phyloP scores from a whole-genome alignment of 2,113 vertebrate genomes.

The Pithys albifrons region DNA sequence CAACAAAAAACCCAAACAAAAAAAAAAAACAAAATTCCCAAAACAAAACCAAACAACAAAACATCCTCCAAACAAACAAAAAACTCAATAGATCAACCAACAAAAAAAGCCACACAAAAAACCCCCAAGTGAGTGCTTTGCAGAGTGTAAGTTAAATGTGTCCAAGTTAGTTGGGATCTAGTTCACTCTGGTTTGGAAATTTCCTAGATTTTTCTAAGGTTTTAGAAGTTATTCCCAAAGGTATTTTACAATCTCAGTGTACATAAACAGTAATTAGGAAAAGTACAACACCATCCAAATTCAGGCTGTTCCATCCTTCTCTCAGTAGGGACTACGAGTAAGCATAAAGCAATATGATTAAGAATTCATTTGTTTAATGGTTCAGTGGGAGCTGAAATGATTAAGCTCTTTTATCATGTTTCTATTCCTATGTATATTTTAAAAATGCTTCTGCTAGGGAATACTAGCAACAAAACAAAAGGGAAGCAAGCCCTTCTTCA shows the following conservation, averaged over 20 bases:
- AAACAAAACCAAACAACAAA: neutral
- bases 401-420: slow-evolving; percentile 37
- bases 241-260: neutral
- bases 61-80: neutral
- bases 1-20: neutral
- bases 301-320: neutral
- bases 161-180: neutral
- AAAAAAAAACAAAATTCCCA: neutral
- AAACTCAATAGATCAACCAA: neutral
- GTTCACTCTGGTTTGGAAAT: neutral
- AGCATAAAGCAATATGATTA: slow-evolving; percentile 23
- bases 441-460: neutral
- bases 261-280: neutral
- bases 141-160: neutral
- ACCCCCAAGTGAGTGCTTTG: accelerated
- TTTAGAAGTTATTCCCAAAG: neutral
- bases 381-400: slow-evolving; percentile 33
- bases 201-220: neutral
- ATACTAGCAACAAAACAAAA: neutral
- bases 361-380: neutral
- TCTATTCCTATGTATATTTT: neutral
- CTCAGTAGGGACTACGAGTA: neutral
- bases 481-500: neutral
- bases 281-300: neutral
- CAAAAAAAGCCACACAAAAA: neutral